phyloP scores from a whole-genome alignment of 2,797 vertebrate species.

The Pantherophis alleghaniensis region DNA sequence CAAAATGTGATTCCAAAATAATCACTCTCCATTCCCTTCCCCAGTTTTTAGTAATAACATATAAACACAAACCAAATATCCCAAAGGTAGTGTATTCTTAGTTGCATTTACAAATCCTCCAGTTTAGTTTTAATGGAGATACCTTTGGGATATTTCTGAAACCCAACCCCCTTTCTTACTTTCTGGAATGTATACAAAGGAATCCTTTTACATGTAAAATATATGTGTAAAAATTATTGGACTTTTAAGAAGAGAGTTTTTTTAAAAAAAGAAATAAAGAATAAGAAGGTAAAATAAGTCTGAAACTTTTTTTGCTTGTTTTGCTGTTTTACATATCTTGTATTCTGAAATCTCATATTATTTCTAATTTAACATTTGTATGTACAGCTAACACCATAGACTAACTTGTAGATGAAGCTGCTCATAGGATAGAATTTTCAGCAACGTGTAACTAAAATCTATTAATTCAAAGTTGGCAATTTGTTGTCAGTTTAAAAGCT shows the following conservation, averaged over 20 bases:
- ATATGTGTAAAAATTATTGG: neutral
- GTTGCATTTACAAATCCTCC: neutral
- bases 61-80: neutral
- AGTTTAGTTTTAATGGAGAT: neutral
- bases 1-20: neutral
- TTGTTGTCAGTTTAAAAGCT: constrained; percentile 64
- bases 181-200: neutral
- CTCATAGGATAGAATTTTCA: constrained; percentile 48
- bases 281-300: neutral
- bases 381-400: constrained; percentile 45
- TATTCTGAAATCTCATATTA: constrained; percentile 38
- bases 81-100: neutral
- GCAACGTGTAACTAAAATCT: constrained; percentile 34
- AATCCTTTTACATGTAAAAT: neutral
- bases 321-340: constrained; percentile 18
- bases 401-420: constrained; percentile 56
- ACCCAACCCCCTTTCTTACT: neutral
- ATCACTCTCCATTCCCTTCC: neutral
- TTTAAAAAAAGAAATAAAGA: neutral
- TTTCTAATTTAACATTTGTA: constrained; percentile 54
- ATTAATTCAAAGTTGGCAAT: constrained; percentile 52
- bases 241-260: neutral
- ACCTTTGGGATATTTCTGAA: neutral
- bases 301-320: neutral
- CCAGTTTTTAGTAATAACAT: neutral